Evolutionary conservation across 2,113 vertebrate genomes (phyloP), one percentile per base, ranked within the genome.

Genomic region (Hipposideros armiger): DNA sequence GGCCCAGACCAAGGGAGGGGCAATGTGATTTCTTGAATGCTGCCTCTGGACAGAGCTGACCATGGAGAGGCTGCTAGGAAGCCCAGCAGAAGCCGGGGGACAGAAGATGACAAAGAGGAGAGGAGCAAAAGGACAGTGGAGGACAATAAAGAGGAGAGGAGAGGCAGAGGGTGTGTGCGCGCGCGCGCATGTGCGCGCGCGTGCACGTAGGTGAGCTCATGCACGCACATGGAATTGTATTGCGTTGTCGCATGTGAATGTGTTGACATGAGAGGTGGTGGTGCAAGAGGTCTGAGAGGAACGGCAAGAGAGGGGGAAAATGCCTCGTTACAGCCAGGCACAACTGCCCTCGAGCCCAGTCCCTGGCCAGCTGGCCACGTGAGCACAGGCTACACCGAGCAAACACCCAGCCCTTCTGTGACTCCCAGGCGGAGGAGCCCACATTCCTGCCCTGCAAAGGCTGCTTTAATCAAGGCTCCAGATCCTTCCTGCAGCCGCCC

Each of bases 401-500:
- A 4, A 92, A 86, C 76, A 58, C 96, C 95, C 89, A 97, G 87
- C 96, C 95, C 30, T 5, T 95, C 97, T 93, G 90, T 94, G 96
- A 97, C 88, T 95, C 90, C n/a, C n/a, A 7, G 96, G 96, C 4
- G 74, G 97, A 97, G 97, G 90, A 96, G 91, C 96, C 96, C 91
- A 74, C 67, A 64, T 98, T 98, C 97, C 97, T 97, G 96, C 97
- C 98, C 91, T 56, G 97, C 98, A 97, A 97, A 95, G 96, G 11
- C 36, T 70, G 95, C 98, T 98, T 99, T 98, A 98, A 98, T 98
- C 98, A 98, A 98, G 97, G 96, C 98, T 97, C 60, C 89, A 98
- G 98, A 98, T 98, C 98, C 97, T 98, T 98, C 98, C 97, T 98
- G 95, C 7, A 76, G 97, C 98, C 0, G 97, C 98, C 98, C 4